Base-by-base conservation (phyloP, 2,888 invertebrate species). In the Acleris emargana region DNA sequence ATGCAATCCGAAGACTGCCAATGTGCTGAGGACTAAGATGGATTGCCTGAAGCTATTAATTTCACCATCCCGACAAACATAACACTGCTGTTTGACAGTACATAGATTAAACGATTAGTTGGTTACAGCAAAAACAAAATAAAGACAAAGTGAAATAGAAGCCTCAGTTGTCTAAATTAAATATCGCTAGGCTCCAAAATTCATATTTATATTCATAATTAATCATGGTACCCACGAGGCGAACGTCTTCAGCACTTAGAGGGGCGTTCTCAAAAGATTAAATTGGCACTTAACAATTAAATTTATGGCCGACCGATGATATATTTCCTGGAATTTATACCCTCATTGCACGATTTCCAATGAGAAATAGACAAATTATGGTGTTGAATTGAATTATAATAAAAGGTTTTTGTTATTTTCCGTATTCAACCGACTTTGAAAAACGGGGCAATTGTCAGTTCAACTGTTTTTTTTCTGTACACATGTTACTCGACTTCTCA, bases 271-370 rank as follows among this genome's bases (percentile, higher is more conserved):
- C 47, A 59, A 52, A 64, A 52, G 25, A 5, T 42, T 38, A 49
- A 62, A 18, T 61, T 22, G 60, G 60, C 51, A 43, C 52, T 61
- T 61, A 20, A 6, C 53, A 54, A 49, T 54, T 54, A 38, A 62
- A 54, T 62, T 62, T 49, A 62, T 47, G n/a, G 61, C 17, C n/a
- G n/a, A 32, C 45, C 53, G 20, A n/a, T 51, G 54, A 28, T 62
- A 38, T 53, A 28, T 53, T 45, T 28, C 32, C 43, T 7, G 38
- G 45, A 61, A 54, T 49, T 49, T 55, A 62, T 62, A 54, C 55
- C 55, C 25, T 62, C 54, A 62, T 62, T 55, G 22, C 22, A 16
- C 5, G 18, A 32, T 53, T 45, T 43, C 7, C n/a, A 45, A 2
- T 45, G 45, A 45, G 6, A 17, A 45, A 45, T 45, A 17, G 17